These are phyloP conservation scores for Terrapene triunguis DNA, from an alignment of 2,113 vertebrate genomes.

Conservation along the genomic window DNA sequence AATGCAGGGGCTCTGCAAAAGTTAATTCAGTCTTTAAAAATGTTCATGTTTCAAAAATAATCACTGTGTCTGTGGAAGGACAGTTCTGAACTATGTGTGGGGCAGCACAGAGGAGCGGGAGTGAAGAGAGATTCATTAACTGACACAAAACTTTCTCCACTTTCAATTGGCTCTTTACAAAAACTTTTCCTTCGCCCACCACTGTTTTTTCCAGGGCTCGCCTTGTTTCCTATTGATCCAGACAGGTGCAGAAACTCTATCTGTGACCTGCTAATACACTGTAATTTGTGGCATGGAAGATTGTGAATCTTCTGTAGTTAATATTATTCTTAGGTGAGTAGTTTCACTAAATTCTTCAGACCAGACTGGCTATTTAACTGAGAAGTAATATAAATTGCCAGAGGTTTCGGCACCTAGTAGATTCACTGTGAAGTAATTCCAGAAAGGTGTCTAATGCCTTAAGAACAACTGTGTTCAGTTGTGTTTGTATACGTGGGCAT, in stretches of 20 bases:
- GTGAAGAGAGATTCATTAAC: background rate
- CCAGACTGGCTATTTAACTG: background rate
- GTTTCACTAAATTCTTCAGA: background rate
- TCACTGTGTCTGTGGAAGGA: background rate
- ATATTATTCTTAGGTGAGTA: background rate
- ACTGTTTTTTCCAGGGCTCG: background rate
- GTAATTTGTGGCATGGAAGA: background rate
- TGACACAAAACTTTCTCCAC: background rate
- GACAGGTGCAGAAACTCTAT: background rate
- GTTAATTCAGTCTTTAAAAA: background rate
- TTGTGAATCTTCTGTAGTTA: background rate
- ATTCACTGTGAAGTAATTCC: conserved; percentile 12
- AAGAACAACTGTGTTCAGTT: background rate
- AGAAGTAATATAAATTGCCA: background rate
- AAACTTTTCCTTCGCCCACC: background rate
- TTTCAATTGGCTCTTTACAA: background rate
- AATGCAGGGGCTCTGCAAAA: background rate
- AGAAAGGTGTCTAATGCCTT: background rate
- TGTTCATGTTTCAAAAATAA: background rate
- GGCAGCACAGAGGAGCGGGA: background rate
- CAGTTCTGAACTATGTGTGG: background rate
- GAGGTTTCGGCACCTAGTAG: background rate
- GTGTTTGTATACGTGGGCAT: background rate
- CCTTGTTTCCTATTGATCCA: background rate
- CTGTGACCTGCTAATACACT: background rate